These are phyloP conservation scores for Endomychus coccineus DNA, from an alignment of 2,888 invertebrate species.

Conservation along the genomic window DNA sequence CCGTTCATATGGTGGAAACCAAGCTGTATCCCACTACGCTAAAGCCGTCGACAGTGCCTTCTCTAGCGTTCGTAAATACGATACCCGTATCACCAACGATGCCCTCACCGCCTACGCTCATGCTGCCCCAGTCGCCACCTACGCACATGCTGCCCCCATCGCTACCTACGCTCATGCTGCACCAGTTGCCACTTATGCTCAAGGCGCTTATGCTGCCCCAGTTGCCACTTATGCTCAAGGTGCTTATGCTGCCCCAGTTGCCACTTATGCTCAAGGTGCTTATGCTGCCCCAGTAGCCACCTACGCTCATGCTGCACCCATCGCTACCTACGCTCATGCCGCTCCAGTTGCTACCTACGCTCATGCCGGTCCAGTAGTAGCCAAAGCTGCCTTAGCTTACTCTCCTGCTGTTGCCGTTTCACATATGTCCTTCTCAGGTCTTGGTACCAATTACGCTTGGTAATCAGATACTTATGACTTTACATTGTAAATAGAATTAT, in stretches of 20 bases:
- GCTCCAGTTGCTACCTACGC: slow-evolving; percentile 50
- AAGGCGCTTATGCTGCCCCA: slow-evolving; percentile 29
- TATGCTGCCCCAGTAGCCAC: slow-evolving; percentile 34
- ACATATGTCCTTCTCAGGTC: slow-evolving; percentile 57
- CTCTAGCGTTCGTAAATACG: slow-evolving; percentile 54
- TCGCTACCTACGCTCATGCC: slow-evolving; percentile 53
- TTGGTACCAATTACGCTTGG: slow-evolving; percentile 57
- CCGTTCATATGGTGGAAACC: slow-evolving; percentile 50
- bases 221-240: slow-evolving; percentile 31
- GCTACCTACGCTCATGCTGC: slow-evolving; percentile 32
- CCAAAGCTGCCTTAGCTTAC: slow-evolving; percentile 43
- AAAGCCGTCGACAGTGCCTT: slow-evolving; percentile 55
- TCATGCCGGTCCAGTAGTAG: slow-evolving; percentile 46
- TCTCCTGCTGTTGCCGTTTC: slow-evolving; percentile 57
- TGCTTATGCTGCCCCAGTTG: slow-evolving; percentile 33
- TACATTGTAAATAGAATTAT: too few species aligned
- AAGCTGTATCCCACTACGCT: slow-evolving; percentile 50
- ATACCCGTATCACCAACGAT: slow-evolving; percentile 53
- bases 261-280: slow-evolving; percentile 17
- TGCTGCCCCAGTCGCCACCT: slow-evolving; percentile 34
- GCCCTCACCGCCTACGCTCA: slow-evolving; percentile 41
- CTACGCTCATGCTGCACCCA: slow-evolving; percentile 23
- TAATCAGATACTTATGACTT: too few species aligned
- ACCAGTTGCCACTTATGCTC: slow-evolving; percentile 33
- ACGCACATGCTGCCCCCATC: slow-evolving; percentile 30